Conservation (phyloP, 2,888 invertebrate species). For the Raillietiella orientalis region DNA sequence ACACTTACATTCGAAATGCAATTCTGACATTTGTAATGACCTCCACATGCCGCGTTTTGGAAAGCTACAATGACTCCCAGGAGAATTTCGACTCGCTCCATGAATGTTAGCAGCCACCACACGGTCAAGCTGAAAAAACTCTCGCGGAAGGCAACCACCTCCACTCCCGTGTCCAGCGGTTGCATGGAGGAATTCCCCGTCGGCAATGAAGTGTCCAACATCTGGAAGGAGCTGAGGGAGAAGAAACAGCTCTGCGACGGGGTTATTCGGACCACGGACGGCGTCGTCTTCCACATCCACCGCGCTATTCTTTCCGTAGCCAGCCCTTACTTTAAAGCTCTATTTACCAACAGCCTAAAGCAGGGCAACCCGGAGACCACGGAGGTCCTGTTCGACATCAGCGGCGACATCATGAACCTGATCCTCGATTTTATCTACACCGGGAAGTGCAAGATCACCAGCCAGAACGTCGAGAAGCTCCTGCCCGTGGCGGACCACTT, state of each 20-base stretch:
- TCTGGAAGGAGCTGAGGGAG: too few relatives aligned
- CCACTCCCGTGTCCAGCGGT: too few relatives aligned
- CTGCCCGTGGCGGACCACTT: constrained; percentile 35
- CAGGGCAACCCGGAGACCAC: constrained; percentile 23
- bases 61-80: too few relatives aligned
- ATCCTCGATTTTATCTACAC: constrained; percentile 43
- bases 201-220: too few relatives aligned
- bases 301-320: constrained; percentile 32
- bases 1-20: too few relatives aligned
- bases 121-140: too few relatives aligned
- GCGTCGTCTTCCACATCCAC: constrained; percentile 26
- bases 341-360: constrained; percentile 30
- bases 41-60: too few relatives aligned
- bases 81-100: too few relatives aligned
- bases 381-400: constrained; percentile 20
- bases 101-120: too few relatives aligned
- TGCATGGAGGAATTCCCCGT: too few relatives aligned
- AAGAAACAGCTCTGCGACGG: constrained; percentile 43
- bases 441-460: constrained; percentile 25
- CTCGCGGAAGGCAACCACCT: too few relatives aligned
- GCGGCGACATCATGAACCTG: constrained; percentile 19
- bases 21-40: too few relatives aligned
- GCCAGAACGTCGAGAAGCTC: constrained; percentile 30
- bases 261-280: constrained; percentile 24
- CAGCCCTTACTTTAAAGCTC: constrained; percentile 35